Percentiles rank a stretch among this genome's conserved stretches.
Conservation (phyloP, 2,113 vertebrate genomes). For the Chitala chitala region DNA sequence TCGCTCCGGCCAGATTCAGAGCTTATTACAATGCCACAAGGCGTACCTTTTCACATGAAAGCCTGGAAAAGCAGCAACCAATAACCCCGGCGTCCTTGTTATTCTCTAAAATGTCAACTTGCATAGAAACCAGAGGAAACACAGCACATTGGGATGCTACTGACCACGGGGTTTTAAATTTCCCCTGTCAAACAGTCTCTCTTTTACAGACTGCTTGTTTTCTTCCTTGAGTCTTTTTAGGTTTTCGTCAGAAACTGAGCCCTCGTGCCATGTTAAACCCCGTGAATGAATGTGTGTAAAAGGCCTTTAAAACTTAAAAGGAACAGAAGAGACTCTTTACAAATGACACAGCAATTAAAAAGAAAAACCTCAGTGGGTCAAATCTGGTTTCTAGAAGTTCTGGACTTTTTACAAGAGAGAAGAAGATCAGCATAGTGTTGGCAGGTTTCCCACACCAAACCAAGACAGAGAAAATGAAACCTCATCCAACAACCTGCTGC, state of each 20-base stretch:
- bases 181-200: not conserved
- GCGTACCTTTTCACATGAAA: constrained; percentile 7
- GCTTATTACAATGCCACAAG: constrained; percentile 9
- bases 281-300: not conserved
- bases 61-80: constrained; percentile 5
- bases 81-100: constrained; percentile 1
- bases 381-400: constrained; percentile 49
- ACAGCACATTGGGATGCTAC: not conserved
- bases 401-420: constrained; percentile 40
- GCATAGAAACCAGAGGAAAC: constrained; percentile 18
- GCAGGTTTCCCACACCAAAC: constrained; percentile 47
- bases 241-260: not conserved
- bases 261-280: constrained; percentile 7
- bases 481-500: constrained; percentile 58
- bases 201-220: not conserved
- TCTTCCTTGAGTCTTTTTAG: not conserved
- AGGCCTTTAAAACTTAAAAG: not conserved
- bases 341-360: not conserved
- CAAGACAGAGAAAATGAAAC: constrained; percentile 51
- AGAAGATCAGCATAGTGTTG: constrained; percentile 49
- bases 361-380: not conserved
- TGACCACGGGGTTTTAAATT: not conserved
- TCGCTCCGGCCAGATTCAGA: not conserved
- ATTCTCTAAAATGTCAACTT: constrained; percentile 13
- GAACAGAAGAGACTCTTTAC: not conserved